phyloP scores from a whole-genome alignment of 1,140 invertebrate species.

The Zophobas atratus region DNA sequence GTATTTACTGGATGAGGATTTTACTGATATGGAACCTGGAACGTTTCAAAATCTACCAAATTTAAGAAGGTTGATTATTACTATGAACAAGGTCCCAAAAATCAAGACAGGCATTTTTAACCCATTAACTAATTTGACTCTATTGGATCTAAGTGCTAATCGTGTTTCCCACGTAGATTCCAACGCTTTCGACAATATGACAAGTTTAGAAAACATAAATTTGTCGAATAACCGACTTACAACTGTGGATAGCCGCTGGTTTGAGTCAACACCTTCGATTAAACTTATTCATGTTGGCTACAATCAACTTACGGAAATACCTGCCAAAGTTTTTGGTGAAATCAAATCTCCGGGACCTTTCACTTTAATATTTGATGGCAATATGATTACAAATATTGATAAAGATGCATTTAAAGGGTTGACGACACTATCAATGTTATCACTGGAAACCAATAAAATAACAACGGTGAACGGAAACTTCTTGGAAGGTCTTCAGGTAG shows the following conservation, averaged over 20 bases:
- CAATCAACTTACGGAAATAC: slow-evolving; percentile 18
- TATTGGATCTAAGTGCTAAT: slow-evolving; percentile 50
- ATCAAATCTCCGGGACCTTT: too few relatives aligned
- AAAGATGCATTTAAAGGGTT: too few relatives aligned
- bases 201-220: background rate
- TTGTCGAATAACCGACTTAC: too few relatives aligned
- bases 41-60: background rate
- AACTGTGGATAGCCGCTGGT: slow-evolving; percentile 46
- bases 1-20: background rate
- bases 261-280: slow-evolving; percentile 51
- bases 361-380: too few relatives aligned
- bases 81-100: slow-evolving; percentile 24
- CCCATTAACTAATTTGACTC: slow-evolving; percentile 4
- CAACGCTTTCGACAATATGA: slow-evolving; percentile 51
- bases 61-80: background rate
- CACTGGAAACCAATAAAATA: slow-evolving; percentile 31
- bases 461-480: too few relatives aligned
- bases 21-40: background rate
- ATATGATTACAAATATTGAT: too few relatives aligned
- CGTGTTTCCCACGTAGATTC: slow-evolving; percentile 45
- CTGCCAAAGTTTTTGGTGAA: background rate
- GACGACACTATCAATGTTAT: slow-evolving; percentile 49
- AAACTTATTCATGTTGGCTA: slow-evolving; percentile 51
- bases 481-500: background rate
- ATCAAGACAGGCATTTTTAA: slow-evolving; percentile 12